A percentile compares a stretch with the other conserved stretches of the same genome.
Evolutionary conservation across 92 coral and sea anemone species (phyloP).

Genomic region (Heliopora coerulea): DNA sequence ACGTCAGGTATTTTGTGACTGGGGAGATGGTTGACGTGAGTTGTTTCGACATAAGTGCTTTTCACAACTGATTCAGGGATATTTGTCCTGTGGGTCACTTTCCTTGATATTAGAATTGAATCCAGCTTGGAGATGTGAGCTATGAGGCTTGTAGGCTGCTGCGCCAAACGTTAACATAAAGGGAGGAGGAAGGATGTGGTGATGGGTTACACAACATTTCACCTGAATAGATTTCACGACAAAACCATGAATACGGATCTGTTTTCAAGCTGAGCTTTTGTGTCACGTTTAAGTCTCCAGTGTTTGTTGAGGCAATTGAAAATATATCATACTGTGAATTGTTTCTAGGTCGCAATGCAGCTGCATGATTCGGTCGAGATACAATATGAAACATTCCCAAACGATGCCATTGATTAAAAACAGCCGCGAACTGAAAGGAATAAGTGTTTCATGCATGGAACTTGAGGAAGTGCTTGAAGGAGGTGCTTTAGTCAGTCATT

Average conservation of each 20-base stretch:
- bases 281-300: not conserved
- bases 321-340: conserved; percentile 24
- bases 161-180: not conserved
- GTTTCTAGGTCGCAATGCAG: not conserved
- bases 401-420: too few species aligned
- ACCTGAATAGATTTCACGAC: conserved; percentile 24
- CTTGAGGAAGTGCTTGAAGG: too few species aligned
- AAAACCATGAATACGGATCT: conserved; percentile 30
- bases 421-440: too few species aligned
- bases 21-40: not conserved
- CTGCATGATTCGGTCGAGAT: too few species aligned
- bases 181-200: conserved; percentile 1
- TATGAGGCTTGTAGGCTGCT: not conserved
- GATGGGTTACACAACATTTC: conserved; percentile 36
- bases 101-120: too few species aligned
- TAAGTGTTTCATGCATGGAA: too few species aligned
- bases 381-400: too few species aligned
- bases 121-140: too few species aligned
- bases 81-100: too few species aligned
- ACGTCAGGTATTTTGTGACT: conserved; percentile 1
- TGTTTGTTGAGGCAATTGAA: conserved; percentile 13
- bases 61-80: too few species aligned
- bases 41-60: not conserved
- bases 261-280: conserved; percentile 42
- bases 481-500: too few species aligned